These are phyloP conservation scores for Hippopotamus amphibius DNA, from an alignment of 2,113 vertebrate genomes.

Conservation along the genomic window DNA sequence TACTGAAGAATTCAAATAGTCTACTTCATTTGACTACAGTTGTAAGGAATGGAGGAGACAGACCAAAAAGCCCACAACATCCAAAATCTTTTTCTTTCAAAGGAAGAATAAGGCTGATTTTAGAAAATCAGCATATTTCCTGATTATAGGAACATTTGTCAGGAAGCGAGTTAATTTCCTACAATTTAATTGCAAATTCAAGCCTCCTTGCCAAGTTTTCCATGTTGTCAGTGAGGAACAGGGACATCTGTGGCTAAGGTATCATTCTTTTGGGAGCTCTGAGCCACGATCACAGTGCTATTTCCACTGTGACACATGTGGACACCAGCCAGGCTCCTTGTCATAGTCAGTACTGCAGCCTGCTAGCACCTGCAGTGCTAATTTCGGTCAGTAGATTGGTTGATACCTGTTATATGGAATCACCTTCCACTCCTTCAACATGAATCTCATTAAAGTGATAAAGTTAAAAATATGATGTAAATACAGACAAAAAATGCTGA, in stretches of 20 bases:
- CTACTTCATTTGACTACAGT: background rate
- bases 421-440: background rate
- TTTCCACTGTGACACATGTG: background rate
- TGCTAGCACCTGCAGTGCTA: background rate
- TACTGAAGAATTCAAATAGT: background rate
- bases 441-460: background rate
- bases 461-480: background rate
- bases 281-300: fast-evolving
- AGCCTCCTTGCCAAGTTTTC: background rate
- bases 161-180: background rate
- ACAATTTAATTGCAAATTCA: background rate
- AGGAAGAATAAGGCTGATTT: background rate
- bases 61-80: background rate
- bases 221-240: background rate
- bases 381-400: background rate
- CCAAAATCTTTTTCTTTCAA: background rate
- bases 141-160: background rate
- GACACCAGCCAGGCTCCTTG: background rate
- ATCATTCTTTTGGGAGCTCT: background rate
- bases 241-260: fast-evolving
- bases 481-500: background rate
- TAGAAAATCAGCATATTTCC: background rate
- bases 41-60: background rate
- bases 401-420: too few species aligned
- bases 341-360: background rate